Evolutionary conservation across 2,797 vertebrate species (phyloP).

Genomic region (Halcyon chelicuti): DNA sequence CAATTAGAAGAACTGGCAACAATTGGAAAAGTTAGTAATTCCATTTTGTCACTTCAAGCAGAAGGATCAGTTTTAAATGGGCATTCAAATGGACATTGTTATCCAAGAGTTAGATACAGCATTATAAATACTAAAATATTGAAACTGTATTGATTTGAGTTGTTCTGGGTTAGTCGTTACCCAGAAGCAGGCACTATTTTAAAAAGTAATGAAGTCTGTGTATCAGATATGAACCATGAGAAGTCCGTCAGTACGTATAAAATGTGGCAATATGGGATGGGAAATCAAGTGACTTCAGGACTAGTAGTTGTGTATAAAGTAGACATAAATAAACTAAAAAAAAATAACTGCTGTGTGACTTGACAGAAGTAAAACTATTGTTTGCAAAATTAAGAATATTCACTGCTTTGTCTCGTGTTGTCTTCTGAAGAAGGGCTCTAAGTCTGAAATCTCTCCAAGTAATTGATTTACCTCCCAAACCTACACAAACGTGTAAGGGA

Average conservation of each 20-base stretch:
- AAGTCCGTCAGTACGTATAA: not conserved
- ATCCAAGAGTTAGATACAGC: not conserved
- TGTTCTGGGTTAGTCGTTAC: not conserved
- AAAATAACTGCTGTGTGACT: not conserved
- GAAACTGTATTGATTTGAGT: not conserved
- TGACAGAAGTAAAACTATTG: not conserved
- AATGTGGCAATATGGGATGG: not conserved
- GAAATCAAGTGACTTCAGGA: not conserved
- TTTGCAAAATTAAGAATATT: not conserved
- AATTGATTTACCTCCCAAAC: not conserved
- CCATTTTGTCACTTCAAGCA: not conserved
- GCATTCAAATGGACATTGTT: not conserved
- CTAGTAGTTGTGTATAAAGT: not conserved
- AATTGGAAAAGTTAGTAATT: not conserved
- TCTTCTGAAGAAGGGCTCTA: not conserved
- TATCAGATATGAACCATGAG: not conserved
- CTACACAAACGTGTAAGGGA: not conserved
- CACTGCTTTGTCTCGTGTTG: not conserved
- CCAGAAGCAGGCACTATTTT: not conserved
- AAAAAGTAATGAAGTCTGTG: not conserved
- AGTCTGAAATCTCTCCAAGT: not conserved
- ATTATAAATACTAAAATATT: not conserved
- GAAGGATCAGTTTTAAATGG: not conserved
- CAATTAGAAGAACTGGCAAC: not conserved
- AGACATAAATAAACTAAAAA: not conserved